Base-by-base conservation (phyloP, 2,797 vertebrate species). In the Enoplosus armatus region DNA sequence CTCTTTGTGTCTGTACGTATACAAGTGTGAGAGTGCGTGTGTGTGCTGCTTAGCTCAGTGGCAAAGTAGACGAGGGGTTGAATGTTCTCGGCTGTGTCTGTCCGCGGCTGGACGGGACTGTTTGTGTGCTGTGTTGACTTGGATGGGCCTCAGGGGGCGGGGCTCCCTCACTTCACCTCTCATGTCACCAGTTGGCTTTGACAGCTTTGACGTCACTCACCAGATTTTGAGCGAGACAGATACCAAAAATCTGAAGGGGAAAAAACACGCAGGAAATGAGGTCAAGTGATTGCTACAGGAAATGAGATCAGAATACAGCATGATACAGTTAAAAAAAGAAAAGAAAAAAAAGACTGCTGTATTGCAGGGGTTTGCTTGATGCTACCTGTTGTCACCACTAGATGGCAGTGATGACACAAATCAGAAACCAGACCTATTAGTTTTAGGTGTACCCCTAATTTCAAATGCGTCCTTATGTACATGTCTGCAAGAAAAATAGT, bases 161-260 rank as follows among this genome's bases (percentile, higher is more conserved):
- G 63, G 47, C 27, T 53, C 54, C 73, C 35, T 65, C 53, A 24
- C 45, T 4, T 84, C 76, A 72, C 68, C 68, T 82, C 83, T 85
- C 77, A 6, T 59, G 92, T 97, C 96, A 98, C 97, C 97, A 98
- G 92, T 97, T 97, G 88, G 96, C 97, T 92, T 96, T 98, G 88
- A 98, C 96, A 22, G 97, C 96, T 92, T 95, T 96, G 93, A 98
- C 95, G 80, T 97, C 97, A 9, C 96, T 97, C 89, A 97, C 91
- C 50, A 98, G 95, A 93, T 97, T 98, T 93, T 98, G 97, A 88
- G 97, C 97, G 78, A 98, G 93, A 90, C 97, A 97, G 92, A 98
- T 98, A 31, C 97, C 97, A 79, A 97, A 97, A 83, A 98, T 97
- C 97, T 98, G 84, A 69, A 75, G 63, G 66, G 74, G 33, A 54